Conservation (phyloP, 30 jellyfish, hydroid and myxozoan genomes). For the Morbakka virulenta region DNA sequence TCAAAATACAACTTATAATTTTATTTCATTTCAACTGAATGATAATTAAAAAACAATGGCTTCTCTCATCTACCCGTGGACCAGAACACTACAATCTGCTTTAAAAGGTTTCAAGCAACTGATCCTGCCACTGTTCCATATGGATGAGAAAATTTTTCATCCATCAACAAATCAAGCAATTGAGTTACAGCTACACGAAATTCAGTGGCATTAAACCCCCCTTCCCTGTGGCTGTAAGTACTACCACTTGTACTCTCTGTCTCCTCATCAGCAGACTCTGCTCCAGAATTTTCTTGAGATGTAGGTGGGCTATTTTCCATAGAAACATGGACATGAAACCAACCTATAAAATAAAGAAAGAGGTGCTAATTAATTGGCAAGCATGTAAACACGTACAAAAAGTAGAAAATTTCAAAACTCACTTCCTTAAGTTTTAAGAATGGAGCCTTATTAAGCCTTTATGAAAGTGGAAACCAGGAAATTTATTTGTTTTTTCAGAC, state of each 20-base stretch:
- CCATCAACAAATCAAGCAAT: slow-evolving; percentile 71
- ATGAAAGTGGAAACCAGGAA: no score
- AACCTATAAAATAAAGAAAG: slow-evolving; percentile 49
- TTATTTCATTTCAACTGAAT: no score
- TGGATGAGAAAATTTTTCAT: slow-evolving; percentile 94
- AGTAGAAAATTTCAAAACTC: neutral
- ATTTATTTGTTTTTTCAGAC: no score
- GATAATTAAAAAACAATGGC: no score
- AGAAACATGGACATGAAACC: slow-evolving; percentile 80
- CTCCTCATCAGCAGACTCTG: slow-evolving; percentile 70
- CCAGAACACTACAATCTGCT: no score
- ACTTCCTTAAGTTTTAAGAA: neutral
- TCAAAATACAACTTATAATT: no score
- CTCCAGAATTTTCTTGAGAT: slow-evolving; percentile 46
- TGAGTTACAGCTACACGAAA: slow-evolving; percentile 85
- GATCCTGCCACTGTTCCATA: slow-evolving; percentile 99
- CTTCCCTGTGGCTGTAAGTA: slow-evolving; percentile 38
- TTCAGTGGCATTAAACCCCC: slow-evolving; percentile 55
- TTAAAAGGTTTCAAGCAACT: slow-evolving; percentile 69
- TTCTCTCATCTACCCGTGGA: no score
- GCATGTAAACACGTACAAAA: neutral
- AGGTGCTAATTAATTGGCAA: neutral
- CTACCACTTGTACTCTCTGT: slow-evolving; percentile 47
- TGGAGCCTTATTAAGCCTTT: no score
- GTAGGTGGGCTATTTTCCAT: slow-evolving; percentile 32